Evolutionary conservation across 2,888 invertebrate species (phyloP).

Genomic region (Ptilodon capucinus): DNA sequence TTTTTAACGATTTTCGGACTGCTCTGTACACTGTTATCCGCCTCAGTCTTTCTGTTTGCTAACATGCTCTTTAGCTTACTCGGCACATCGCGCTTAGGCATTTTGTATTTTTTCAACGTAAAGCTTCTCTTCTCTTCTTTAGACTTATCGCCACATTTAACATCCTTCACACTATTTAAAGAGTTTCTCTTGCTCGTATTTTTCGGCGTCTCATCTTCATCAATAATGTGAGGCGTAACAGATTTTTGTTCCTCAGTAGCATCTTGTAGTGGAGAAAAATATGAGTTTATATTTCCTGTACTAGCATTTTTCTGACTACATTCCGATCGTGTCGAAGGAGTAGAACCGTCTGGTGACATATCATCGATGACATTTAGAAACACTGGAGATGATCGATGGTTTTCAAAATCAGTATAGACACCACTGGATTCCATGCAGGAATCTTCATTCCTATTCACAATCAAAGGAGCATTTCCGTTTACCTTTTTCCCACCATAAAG

Average conservation of each 20-base stretch:
- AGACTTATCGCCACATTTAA: slow-evolving; percentile 61
- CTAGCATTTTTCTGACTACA: slow-evolving; percentile 75
- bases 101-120: slow-evolving; percentile 87
- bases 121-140: slow-evolving; percentile 81
- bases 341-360: slow-evolving; percentile 85
- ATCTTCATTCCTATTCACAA: slow-evolving; percentile 85
- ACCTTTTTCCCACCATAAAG: slow-evolving; percentile 89
- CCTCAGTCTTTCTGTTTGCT: slow-evolving; percentile 78
- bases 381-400: slow-evolving; percentile 78
- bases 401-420: slow-evolving; percentile 93
- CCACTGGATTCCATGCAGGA: slow-evolving; percentile 94
- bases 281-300: slow-evolving; percentile 54
- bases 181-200: slow-evolving; percentile 73
- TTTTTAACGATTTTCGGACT: slow-evolving; percentile 83
- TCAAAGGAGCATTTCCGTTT: slow-evolving; percentile 79
- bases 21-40: slow-evolving; percentile 80
- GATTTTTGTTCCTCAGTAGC: slow-evolving; percentile 47
- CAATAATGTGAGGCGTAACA: slow-evolving; percentile 43
- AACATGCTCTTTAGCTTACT: slow-evolving; percentile 90
- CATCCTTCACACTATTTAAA: slow-evolving; percentile 68
- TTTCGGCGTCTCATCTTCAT: slow-evolving; percentile 64
- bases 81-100: slow-evolving; percentile 89
- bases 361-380: slow-evolving; percentile 85
- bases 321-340: slow-evolving; percentile 80
- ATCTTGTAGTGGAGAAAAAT: slow-evolving; percentile 58